Base-by-base conservation (phyloP, 2,113 vertebrate genomes). In the Sceloporus undulatus region DNA sequence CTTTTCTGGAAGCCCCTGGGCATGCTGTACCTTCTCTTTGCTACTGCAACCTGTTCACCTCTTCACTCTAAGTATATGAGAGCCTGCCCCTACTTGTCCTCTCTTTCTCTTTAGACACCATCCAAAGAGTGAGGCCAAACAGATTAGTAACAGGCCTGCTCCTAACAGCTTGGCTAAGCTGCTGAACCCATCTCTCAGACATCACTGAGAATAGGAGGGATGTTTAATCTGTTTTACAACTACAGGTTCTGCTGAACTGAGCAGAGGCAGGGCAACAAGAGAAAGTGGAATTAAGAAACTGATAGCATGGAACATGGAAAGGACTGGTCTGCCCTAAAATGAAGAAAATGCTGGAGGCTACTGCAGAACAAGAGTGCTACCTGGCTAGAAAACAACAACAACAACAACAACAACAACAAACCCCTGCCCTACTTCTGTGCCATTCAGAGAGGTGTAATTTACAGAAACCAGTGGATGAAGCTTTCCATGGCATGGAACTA, bases 301-400 rank as follows among this genome's bases (percentile, higher is more conserved):
- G 14, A 79, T 8, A 79, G 54, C 3, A 34, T 56, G 56, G 52
- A 23, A 11, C n/a, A n/a, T 29, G 59, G 59, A 8, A n/a, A 79
- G 14, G 80, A 21, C 80, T 66, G n/a, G 75, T 81, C 89, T 73
- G n/a, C 27, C 52, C 27, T 48, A 78, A 40, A 81, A 81, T 14
- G 19, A 40, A 19, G 23, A 38, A 65, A 82, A 82, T 40, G n/a
- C 9, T 34, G 34, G 18, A 54, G 16, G 56, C 29, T 65, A 38
- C 9, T 62, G 34, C 34, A 82, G 75, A 48, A 42, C 23, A 48
- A 23, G 75, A 3, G 23, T 77, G 19, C 40, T 38, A 78, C 27
- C 25, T 78, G 76, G 9, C 19, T 21, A 76, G 38, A 3, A 25
- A 42, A 40, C 10, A 14, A 34, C 34, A 34, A 34, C 34, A 34